Evolutionary conservation across 2,113 vertebrate genomes (phyloP), one percentile per base, ranked within the genome.

Genomic region (Ptilonorhynchus violaceus): DNA sequence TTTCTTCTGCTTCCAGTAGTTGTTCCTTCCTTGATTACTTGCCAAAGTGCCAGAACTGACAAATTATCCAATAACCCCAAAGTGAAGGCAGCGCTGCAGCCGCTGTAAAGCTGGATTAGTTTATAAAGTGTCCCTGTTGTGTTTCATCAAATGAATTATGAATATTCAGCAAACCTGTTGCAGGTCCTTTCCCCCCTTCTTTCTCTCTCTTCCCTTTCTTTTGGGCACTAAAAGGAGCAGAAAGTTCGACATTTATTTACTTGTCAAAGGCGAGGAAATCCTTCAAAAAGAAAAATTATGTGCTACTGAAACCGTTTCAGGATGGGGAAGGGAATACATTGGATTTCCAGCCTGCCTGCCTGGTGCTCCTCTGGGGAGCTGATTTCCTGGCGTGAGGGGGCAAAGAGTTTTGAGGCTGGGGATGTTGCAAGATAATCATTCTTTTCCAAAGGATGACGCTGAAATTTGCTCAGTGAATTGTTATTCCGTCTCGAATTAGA

Each of bases 41-140:
- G 95, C 96, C 88, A 74, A 94, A 92, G 86, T 89, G 93, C 79
- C 94, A 97, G 86, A 88, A 96, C 93, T 98, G 97, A 98, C 95
- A 98, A 96, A 98, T 98, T 93, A 97, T 96, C 93, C 97, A 97
- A 93, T 98, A 97, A 81, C n/a, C 13, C 50, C 20, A 28, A 92
- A 92, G n/a, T 68, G 60, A 97, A 96, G 84, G 92, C 66, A 87
- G 28, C 81, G 42, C 47, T 80, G 82, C 80, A 46, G 94, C 84
- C 23, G 14, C 25, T 74, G 25, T 22, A 75, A 85, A 85, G 92
- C 92, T 88, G 94, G 75, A 96, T 97, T 94, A 80, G 96, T 94
- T 97, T 97, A 92, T 91, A 70, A 97, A 96, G 81, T 63, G 92
- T 89, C 96, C 73, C 89, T 41, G 78, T 33, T 85, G 74, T 87